Evolutionary conservation across 1,140 invertebrate genomes (phyloP).

Genomic region (Proctacanthus coquilletti): DNA sequence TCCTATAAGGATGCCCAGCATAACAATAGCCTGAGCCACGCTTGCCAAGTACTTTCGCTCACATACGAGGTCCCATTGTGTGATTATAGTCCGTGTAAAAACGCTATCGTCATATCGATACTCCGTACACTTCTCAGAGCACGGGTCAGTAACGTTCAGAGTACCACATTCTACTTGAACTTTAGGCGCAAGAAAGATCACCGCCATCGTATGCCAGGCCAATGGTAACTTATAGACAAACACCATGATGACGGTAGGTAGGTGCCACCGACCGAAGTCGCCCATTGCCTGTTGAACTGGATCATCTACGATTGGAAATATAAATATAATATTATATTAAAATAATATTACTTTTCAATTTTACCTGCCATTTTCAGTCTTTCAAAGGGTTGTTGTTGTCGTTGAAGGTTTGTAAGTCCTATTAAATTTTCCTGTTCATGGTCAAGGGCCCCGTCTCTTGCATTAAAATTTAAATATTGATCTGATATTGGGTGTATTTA

Average conservation of each 20-base stretch:
- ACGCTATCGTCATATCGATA: slow-evolving; percentile 42
- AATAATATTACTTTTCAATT: too few species aligned
- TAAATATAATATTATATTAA: too few species aligned
- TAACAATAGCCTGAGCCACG: slow-evolving; percentile 55
- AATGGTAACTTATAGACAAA: slow-evolving; percentile 54
- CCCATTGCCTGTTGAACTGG: too few species aligned
- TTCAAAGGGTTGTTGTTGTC: too few species aligned
- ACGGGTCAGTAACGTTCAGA: slow-evolving; percentile 28
- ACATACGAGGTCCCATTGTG: slow-evolving; percentile 61
- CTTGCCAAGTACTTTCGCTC: slow-evolving; percentile 43
- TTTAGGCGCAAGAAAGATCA: slow-evolving; percentile 47
- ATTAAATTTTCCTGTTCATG: too few species aligned
- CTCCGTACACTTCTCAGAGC: slow-evolving; percentile 33
- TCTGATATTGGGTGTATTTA: too few species aligned
- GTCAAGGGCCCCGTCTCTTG: too few species aligned
- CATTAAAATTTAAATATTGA: too few species aligned
- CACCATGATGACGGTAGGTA: slow-evolving; percentile 43
- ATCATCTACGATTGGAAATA: too few species aligned
- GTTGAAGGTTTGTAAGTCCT: too few species aligned
- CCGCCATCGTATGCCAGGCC: slow-evolving; percentile 48
- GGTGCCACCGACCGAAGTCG: slow-evolving; percentile 53
- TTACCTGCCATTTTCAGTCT: too few species aligned
- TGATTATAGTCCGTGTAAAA: slow-evolving; percentile 54
- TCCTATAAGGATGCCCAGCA: slow-evolving; percentile 56
- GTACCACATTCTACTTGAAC: slow-evolving; percentile 32